Conservation (phyloP, 2,888 invertebrate species). For the Melipona beecheii region DNA sequence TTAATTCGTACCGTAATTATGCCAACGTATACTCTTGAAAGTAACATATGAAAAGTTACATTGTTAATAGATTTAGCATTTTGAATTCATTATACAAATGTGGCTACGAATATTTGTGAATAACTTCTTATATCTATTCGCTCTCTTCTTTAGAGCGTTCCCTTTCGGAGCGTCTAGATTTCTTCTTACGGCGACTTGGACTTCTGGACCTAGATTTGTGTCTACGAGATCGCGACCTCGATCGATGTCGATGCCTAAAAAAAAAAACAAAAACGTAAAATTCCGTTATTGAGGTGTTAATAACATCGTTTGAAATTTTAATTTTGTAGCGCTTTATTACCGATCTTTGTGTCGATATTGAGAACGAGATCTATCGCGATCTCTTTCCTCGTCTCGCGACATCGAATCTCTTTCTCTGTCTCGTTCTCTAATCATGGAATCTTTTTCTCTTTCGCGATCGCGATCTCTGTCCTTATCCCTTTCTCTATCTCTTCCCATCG, state of each 20-base stretch:
- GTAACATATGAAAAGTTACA: conserved; percentile 33
- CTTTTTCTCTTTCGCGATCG: conserved; percentile 78
- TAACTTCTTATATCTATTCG: conserved; percentile 84
- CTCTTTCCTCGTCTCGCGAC: conserved; percentile 84
- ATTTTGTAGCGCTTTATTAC: conserved; percentile 79
- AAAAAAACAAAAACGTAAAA: conserved; percentile 22
- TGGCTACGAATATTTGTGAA: conserved; percentile 19
- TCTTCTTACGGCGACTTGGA: conserved; percentile 89
- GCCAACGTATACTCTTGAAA: conserved; percentile 19
- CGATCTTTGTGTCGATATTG: conserved; percentile 87
- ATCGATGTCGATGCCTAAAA: conserved; percentile 83
- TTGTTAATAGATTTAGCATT: conserved; percentile 25
- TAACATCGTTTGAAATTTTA: conserved; percentile 25
- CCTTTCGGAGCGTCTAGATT: conserved; percentile 89
- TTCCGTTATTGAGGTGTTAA: conserved; percentile 1
- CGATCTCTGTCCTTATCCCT: conserved; percentile 74
- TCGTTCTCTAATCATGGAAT: conserved; percentile 77
- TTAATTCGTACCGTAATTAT: conserved; percentile 18
- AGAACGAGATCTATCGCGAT: conserved; percentile 85
- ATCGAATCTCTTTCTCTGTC: conserved; percentile 81
- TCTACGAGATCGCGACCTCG: conserved; percentile 86
- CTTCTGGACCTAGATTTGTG: conserved; percentile 90
- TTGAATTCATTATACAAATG: conserved; percentile 9
- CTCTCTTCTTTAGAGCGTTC: conserved; percentile 88
- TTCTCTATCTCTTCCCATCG: conserved; percentile 75